Base-by-base conservation (phyloP, 1,140 invertebrate species). In the Triops longicaudatus region DNA sequence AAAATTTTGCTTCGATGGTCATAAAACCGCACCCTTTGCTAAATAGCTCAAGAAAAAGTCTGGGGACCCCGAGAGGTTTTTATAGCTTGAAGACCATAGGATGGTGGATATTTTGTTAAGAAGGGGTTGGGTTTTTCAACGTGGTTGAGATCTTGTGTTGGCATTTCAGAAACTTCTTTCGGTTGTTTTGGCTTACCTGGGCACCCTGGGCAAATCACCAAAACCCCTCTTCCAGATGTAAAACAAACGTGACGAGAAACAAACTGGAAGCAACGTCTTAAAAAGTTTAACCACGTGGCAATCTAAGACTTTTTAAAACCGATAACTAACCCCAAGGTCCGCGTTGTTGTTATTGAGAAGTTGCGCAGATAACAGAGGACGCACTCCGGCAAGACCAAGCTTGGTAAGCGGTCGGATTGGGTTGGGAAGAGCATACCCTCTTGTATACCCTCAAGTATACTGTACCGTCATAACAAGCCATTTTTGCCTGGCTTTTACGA, bases 1-100 rank as follows among this genome's bases (percentile, higher is more conserved):
- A 22, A 63, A 63, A 63, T 22, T 63, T 10, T 10, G 50, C 50
- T 22, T 63, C 50, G 50, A 22, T 9, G 50, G 50, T 11, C 50
- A 63, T 63, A 63, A 63, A 63, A 63, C 50, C 50, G 50, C 50
- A 63, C 50, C 50, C 50, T 63, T 22, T 63, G 50, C 50, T 63
- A 63, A 63, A 63, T 63, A 22, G 50, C 50, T 9, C n/a, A 22
- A 63, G 50, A 22, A 63, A 63, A 63, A 12, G 50, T 17, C 50
- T 14, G 6, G 22, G 17, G 22, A 63, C 50, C 50, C 50, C 1
- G 17, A 14, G 17, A 14, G 31, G 50, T 63, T 63, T 63, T 63
- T 63, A 63, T 63, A 14, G 50, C 17, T 37, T 37, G 31, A 37
- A 37, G 7, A 7, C 31, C 31, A 63, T 9, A 22, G 50, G 7